Percentiles rank a stretch among this genome's conserved stretches.
These are phyloP conservation scores for Parambassis ranga DNA, from an alignment of 2,797 vertebrate genomes.

Conservation along the genomic window DNA sequence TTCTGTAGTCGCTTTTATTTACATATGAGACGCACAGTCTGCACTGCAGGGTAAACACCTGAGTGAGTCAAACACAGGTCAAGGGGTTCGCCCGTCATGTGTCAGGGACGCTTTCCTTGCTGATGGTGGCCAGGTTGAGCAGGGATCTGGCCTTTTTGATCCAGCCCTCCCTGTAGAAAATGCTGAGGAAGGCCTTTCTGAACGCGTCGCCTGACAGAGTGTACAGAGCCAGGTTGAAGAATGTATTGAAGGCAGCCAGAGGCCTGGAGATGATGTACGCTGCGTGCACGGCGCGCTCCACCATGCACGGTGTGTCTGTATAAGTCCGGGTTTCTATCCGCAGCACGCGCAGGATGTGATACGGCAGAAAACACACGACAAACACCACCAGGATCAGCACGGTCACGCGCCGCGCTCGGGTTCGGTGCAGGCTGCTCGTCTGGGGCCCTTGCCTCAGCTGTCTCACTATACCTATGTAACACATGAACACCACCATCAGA, in stretches of 20 bases:
- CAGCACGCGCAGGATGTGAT: conserved; percentile 56
- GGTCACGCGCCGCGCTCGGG: conserved; percentile 40
- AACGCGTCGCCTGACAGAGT: conserved; percentile 68
- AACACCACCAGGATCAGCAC: conserved; percentile 70
- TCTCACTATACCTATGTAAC: conserved; percentile 56
- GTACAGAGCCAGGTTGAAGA: conserved; percentile 73
- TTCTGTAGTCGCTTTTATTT: neutral
- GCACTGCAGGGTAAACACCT: no score
- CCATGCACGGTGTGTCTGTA: neutral
- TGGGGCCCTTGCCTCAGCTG: conserved; percentile 46
- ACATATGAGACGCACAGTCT: no score
- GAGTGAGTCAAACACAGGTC: no score
- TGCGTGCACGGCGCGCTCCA: conserved; percentile 2
- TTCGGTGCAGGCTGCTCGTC: neutral
- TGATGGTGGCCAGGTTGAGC: conserved; percentile 8
- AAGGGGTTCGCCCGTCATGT: neutral
- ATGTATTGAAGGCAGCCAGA: conserved; percentile 68
- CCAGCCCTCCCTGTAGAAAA: conserved; percentile 5
- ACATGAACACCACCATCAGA: conserved; percentile 59
- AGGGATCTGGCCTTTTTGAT: conserved; percentile 12
- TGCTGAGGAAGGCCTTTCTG: conserved; percentile 48
- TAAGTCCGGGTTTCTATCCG: conserved; percentile 43
- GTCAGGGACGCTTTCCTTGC: neutral
- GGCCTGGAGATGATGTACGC: conserved; percentile 73
- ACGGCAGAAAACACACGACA: conserved; percentile 68